These are phyloP conservation scores for Cnemophilus loriae DNA, from an alignment of 2,113 vertebrate species.

Conservation along the genomic window DNA sequence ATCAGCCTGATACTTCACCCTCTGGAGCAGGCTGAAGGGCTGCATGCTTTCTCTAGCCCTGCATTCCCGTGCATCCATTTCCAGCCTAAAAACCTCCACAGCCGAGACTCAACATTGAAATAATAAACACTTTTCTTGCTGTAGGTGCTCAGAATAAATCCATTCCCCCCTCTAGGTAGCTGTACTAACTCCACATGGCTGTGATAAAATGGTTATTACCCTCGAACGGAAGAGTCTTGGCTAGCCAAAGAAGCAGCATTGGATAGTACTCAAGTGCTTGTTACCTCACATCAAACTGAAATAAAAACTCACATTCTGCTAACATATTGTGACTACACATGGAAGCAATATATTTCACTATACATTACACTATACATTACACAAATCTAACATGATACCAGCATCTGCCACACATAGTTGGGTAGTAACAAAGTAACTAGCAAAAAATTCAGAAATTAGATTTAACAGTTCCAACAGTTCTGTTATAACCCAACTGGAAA, in stretches of 20 bases:
- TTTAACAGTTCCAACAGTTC: background rate
- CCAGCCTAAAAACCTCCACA: background rate
- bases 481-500: background rate
- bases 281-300: background rate
- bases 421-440: background rate
- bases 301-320: background rate
- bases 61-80: background rate
- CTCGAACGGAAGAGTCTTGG: fast-evolving
- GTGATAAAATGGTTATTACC: background rate
- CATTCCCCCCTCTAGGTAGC: fast-evolving
- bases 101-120: background rate
- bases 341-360: background rate
- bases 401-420: background rate
- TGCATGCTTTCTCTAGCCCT: background rate
- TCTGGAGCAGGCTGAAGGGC: background rate
- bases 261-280: background rate
- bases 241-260: background rate
- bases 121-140: background rate
- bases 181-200: background rate
- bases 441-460: background rate
- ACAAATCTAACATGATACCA: background rate
- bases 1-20: background rate
- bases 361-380: background rate
- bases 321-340: background rate
- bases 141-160: background rate